Percentiles rank a stretch among this genome's conserved stretches.
Conservation (phyloP, 2,797 vertebrate species). For the Choloepus didactylus region DNA sequence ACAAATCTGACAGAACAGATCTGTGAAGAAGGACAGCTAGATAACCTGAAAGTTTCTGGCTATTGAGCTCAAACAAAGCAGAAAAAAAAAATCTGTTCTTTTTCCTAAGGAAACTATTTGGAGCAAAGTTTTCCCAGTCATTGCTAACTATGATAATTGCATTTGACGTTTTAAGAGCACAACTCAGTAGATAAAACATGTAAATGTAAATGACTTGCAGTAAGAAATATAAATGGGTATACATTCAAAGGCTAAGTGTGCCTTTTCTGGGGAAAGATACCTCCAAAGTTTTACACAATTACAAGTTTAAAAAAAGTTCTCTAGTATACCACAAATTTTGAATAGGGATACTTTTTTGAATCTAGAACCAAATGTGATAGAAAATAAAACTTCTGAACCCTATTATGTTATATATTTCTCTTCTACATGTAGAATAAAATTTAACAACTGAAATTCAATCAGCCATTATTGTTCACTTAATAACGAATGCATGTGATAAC, state of each 20-base stretch:
- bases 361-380: constrained; percentile 6
- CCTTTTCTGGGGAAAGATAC: constrained; percentile 61
- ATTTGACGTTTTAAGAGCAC: constrained; percentile 78
- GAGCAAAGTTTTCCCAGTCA: constrained; percentile 63
- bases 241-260: constrained; percentile 58
- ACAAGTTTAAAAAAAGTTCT: constrained; percentile 44
- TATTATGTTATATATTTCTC: constrained; percentile 48
- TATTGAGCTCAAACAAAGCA: constrained; percentile 24
- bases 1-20: neutral
- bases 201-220: constrained; percentile 62
- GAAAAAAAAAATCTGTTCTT: constrained; percentile 4
- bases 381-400: constrained; percentile 64
- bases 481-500: neutral
- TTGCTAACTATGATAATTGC: constrained; percentile 71
- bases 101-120: constrained; percentile 64
- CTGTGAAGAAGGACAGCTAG: neutral
- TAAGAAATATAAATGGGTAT: constrained; percentile 67
- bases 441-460: constrained; percentile 56
- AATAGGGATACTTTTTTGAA: constrained; percentile 54
- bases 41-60: neutral
- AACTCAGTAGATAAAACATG: constrained; percentile 68
- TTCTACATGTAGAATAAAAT: constrained; percentile 41
- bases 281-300: constrained; percentile 63
- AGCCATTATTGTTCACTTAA: neutral
- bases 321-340: constrained; percentile 15